A percentile compares a stretch with the other conserved stretches of the same genome.
Conservation (phyloP, 2,888 invertebrate species). For the Microctonus brassicae region DNA sequence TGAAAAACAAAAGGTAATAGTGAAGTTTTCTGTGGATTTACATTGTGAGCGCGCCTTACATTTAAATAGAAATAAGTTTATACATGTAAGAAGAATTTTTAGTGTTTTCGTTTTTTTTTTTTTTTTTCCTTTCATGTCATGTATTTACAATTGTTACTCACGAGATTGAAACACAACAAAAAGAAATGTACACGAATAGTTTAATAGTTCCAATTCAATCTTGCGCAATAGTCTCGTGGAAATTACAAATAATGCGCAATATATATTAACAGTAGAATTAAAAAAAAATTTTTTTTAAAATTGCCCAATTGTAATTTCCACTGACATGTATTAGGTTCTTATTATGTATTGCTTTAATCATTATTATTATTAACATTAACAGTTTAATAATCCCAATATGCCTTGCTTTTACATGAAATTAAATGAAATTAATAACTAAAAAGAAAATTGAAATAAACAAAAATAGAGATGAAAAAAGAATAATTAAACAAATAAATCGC, state of each 20-base stretch:
- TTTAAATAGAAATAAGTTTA: conserved; percentile 26
- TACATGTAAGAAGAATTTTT: conserved; percentile 15
- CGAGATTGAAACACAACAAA: conserved; percentile 27
- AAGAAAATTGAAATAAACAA: background rate
- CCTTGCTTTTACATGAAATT: conserved; percentile 62
- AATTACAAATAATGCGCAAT: background rate
- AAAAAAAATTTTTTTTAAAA: no score
- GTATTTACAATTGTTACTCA: conserved; percentile 38
- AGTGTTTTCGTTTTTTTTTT: no score
- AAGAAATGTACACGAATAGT: background rate
- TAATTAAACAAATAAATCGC: background rate
- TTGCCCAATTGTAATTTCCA: conserved; percentile 11
- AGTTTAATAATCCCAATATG: conserved; percentile 54
- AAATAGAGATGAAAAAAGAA: background rate
- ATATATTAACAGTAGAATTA: background rate
- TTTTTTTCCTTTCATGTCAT: conserved; percentile 17
- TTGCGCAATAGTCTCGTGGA: background rate
- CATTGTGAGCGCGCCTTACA: conserved; percentile 35
- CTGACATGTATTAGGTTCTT: conserved; percentile 44
- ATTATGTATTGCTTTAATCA: conserved; percentile 55
- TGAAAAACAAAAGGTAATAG: background rate
- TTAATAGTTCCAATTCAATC: background rate
- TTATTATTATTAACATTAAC: conserved; percentile 52
- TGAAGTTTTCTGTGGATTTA: conserved; percentile 25
- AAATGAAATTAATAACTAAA: conserved; percentile 53